A percentile compares a stretch with the other conserved stretches of the same genome.
phyloP scores from a whole-genome alignment of 2,888 invertebrate genomes.

The Eupithecia tripunctaria region DNA sequence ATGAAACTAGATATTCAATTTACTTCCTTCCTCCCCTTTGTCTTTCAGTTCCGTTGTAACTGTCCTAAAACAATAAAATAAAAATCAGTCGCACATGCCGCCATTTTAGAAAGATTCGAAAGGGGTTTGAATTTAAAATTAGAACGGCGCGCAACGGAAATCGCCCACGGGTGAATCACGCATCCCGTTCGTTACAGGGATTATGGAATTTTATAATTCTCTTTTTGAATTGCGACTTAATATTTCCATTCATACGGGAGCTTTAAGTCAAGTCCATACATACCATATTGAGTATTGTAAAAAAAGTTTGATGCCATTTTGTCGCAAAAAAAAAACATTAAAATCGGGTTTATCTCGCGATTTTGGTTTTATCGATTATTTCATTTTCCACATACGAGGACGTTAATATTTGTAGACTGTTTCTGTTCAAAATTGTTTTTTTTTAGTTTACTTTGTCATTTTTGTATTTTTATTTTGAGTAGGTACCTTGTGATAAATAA shows the following conservation, averaged over 20 bases:
- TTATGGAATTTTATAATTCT: constrained; percentile 42
- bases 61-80: constrained; percentile 77
- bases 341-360: too few relatives aligned
- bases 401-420: neutral
- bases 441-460: neutral
- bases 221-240: constrained; percentile 30
- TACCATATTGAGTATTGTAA: too few relatives aligned
- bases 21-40: constrained; percentile 35
- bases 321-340: too few relatives aligned
- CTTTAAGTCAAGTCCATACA: too few relatives aligned
- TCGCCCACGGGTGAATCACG: constrained; percentile 74
- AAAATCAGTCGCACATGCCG: constrained; percentile 59
- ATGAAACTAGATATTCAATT: constrained; percentile 30
- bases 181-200: constrained; percentile 47
- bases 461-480: too few relatives aligned
- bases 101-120: constrained; percentile 75
- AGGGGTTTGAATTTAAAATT: constrained; percentile 79
- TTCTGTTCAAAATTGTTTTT: neutral
- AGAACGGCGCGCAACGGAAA: constrained; percentile 79
- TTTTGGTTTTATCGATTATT: too few relatives aligned
- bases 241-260: constrained; percentile 20
- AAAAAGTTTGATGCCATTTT: too few relatives aligned
- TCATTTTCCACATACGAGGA: too few relatives aligned
- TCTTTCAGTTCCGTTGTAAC: constrained; percentile 35
- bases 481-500: neutral